Conservation (phyloP, 2,797 vertebrate genomes). For the Myotis vivesi region DNA sequence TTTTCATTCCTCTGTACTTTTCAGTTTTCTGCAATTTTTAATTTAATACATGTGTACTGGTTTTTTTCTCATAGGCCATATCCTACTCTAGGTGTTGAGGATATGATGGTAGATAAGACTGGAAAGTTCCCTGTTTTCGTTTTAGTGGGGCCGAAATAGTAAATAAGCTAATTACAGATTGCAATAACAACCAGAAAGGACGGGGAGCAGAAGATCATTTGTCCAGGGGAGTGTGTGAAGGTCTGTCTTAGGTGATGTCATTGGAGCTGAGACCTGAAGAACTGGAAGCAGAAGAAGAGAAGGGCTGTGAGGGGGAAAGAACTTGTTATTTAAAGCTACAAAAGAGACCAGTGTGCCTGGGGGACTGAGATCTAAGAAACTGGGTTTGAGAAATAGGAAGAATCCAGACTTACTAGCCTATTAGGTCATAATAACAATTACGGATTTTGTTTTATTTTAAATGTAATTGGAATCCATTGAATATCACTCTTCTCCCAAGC, state of each 20-base stretch:
- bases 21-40: background rate
- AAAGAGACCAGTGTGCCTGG: background rate
- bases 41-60: background rate
- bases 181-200: background rate
- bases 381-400: background rate
- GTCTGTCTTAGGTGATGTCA: background rate
- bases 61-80: background rate
- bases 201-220: background rate
- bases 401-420: background rate
- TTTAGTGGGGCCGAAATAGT: background rate
- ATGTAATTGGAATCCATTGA: background rate
- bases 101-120: background rate
- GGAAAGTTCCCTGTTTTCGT: background rate
- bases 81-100: background rate
- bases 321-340: background rate
- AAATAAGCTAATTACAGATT: background rate
- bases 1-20: background rate
- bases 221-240: background rate
- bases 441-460: conserved; percentile 10
- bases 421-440: background rate
- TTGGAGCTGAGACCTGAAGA: background rate
- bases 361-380: background rate
- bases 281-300: background rate
- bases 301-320: background rate
- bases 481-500: background rate